A percentile compares a stretch with the other conserved stretches of the same genome.
phyloP scores from a whole-genome alignment of 2,888 invertebrate genomes.

The Tinea pellionella region DNA sequence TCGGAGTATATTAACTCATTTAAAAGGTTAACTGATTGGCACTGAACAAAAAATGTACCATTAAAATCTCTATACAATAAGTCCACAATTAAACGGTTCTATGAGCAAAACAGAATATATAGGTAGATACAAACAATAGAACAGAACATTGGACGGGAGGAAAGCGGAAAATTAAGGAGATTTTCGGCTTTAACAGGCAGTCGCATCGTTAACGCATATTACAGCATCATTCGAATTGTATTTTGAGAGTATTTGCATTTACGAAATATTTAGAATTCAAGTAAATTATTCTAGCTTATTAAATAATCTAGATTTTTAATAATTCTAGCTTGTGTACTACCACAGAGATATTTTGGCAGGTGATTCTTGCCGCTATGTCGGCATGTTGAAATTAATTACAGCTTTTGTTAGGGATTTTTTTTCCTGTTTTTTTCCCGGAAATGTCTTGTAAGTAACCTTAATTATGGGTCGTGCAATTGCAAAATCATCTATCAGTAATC shows the following conservation, averaged over 20 bases:
- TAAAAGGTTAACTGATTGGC: too few species aligned
- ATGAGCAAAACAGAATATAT: background rate
- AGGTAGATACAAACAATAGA: too few species aligned
- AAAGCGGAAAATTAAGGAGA: slow-evolving; percentile 4
- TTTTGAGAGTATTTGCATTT: background rate
- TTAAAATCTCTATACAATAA: background rate
- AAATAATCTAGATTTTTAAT: too few species aligned
- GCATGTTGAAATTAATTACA: too few species aligned
- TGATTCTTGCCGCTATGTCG: too few species aligned
- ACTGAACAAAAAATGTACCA: too few species aligned
- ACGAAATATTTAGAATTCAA: too few species aligned
- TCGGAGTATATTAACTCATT: too few species aligned
- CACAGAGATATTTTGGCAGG: too few species aligned
- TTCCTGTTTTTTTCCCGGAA: background rate
- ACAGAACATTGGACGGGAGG: background rate
- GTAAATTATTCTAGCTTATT: too few species aligned
- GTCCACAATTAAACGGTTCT: background rate
- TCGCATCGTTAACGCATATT: background rate
- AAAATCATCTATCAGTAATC: slow-evolving; percentile 13
- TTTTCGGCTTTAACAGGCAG: background rate
- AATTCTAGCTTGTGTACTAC: too few species aligned
- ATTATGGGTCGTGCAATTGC: background rate
- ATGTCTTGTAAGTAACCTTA: background rate
- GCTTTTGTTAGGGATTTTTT: too few species aligned
- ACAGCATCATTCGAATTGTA: background rate